These are phyloP conservation scores for Hippopotamyrus pictus DNA, from an alignment of 2,797 vertebrate genomes.

Conservation along the genomic window DNA sequence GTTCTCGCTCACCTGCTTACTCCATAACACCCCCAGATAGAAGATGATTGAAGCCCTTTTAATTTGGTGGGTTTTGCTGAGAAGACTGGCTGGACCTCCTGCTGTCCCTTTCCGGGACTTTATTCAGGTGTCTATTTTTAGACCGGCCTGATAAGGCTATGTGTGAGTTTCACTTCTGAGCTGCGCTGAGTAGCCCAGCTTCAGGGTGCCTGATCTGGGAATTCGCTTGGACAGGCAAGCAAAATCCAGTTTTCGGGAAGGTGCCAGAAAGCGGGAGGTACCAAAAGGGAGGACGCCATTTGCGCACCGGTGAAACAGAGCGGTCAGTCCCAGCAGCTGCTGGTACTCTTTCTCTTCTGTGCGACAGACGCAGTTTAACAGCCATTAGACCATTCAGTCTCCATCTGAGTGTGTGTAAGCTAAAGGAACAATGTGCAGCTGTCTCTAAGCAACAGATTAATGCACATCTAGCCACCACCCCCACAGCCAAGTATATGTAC, in stretches of 20 bases:
- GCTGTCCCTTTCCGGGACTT: neutral
- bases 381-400: neutral
- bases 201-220: neutral
- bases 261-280: neutral
- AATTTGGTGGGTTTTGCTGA: neutral
- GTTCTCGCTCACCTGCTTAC: neutral
- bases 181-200: neutral
- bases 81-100: neutral
- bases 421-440: neutral
- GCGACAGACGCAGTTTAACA: neutral
- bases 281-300: neutral
- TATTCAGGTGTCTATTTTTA: neutral
- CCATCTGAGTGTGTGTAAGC: neutral
- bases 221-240: neutral
- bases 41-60: neutral
- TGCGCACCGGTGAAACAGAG: neutral
- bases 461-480: neutral
- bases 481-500: neutral
- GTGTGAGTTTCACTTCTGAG: neutral
- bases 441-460: neutral
- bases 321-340: neutral
- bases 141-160: neutral
- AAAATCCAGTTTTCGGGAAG: neutral
- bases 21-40: neutral
- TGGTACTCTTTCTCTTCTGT: neutral